Evolutionary conservation across 1,140 invertebrate species (phyloP), one percentile per base, ranked within the genome.

Genomic region (Cheumatopsyche charites): DNA sequence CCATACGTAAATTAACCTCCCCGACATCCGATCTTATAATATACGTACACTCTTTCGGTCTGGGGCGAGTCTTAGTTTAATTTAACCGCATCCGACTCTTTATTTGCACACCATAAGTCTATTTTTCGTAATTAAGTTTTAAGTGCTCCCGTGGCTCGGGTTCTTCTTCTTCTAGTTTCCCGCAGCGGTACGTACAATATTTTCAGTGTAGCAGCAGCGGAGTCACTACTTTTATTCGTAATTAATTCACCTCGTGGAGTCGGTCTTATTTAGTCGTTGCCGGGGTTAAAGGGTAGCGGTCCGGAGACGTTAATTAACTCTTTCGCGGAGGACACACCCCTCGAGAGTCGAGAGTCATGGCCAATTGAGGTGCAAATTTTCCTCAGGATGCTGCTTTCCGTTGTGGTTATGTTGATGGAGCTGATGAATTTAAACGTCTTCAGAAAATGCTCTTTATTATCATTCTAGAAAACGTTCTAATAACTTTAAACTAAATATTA

Each of bases 71-170:
- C n/a, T 47, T 41, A 43, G 69, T 52, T 71, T 71, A 70, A 74
- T 74, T 74, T 74, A 62, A 67, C 69, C 73, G 42, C 69, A 74
- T 71, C 69, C 63, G 49, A 62, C 49, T 42, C 55, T 73, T 73
- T 73, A 73, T 73, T 73, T 69, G 72, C 72, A 73, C 62, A 26
- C 67, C 67, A 67, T 73, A 63, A 73, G 62, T 73, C 72, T 70
- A 73, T 73, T 67, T 58, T 70, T 45, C 47, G 67, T 73, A 73
- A 73, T 73, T 70, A 73, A 73, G 72, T 73, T 73, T 70, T 70
- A 73, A 73, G 62, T 65, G 68, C 63, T 70, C 67, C 72, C 71
- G 17, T 26, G 71, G 17, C 62, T n/a, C 21, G 21, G 26, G 29
- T 36, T 36, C 29, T 9, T 36, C 29, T 9, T 4, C 29, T 9